Percentiles rank a stretch among this genome's conserved stretches.
phyloP scores from a whole-genome alignment of 2,113 vertebrate genomes.

The Haemorhous mexicanus region DNA sequence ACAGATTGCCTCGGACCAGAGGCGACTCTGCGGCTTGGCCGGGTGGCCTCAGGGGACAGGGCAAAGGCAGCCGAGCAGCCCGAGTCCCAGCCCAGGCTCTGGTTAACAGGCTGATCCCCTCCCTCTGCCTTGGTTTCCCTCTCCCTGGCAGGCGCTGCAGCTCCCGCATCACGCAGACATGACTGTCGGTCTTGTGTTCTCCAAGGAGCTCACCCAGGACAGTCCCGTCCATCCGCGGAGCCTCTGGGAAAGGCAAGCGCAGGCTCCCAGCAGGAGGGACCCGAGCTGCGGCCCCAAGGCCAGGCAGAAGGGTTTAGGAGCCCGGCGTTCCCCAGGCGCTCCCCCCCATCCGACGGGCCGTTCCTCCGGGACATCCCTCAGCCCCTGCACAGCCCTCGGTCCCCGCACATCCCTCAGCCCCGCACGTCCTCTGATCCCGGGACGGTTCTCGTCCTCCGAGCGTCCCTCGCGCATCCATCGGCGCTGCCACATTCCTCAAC shows the following conservation, averaged over 20 bases:
- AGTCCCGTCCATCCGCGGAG: background rate
- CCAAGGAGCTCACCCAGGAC: background rate
- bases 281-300: background rate
- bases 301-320: background rate
- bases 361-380: background rate
- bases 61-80: background rate
- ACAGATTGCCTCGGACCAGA: background rate
- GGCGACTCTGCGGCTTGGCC: background rate
- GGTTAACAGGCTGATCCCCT: background rate
- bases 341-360: background rate
- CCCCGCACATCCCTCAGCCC: background rate
- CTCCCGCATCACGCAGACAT: background rate
- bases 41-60: background rate
- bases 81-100: background rate
- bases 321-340: background rate
- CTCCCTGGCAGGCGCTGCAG: background rate
- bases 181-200: background rate
- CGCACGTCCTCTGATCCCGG: background rate
- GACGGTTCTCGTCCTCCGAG: accelerated
- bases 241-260: background rate
- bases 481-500: background rate
- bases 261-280: background rate
- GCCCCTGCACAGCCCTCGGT: no score
- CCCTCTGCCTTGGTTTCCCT: background rate
- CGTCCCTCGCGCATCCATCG: background rate